Percentiles rank a stretch among this genome's conserved stretches.
These are phyloP conservation scores for Spea hammondii DNA, from an alignment of 2,797 vertebrate genomes.

Conservation along the genomic window DNA sequence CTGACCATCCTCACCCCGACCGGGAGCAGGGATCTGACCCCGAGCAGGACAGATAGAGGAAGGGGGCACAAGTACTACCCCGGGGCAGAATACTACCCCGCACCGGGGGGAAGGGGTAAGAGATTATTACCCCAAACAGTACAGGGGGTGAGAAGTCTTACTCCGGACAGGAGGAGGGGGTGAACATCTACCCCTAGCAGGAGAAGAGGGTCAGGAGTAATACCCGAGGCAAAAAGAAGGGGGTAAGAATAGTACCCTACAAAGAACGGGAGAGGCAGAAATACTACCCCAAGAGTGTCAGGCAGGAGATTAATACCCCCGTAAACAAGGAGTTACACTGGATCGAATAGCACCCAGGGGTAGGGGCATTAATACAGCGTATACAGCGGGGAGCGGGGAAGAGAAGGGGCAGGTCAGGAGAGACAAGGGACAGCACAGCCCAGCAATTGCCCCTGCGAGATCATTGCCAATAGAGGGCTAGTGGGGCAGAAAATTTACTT, in stretches of 20 bases:
- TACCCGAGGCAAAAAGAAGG: neutral
- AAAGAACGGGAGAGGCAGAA: neutral
- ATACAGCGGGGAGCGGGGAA: neutral
- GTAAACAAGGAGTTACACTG: too few species aligned
- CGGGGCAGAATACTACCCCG: neutral
- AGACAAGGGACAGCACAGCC: neutral
- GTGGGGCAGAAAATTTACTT: neutral
- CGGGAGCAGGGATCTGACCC: neutral
- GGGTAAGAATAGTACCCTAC: neutral
- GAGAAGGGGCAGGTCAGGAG: neutral
- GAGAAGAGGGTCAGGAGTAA: constrained; percentile 4
- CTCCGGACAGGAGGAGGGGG: neutral
- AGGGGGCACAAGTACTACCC: neutral
- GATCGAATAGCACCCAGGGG: neutral
- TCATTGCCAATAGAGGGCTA: neutral
- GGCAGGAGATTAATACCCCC: neutral
- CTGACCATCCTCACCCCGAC: neutral
- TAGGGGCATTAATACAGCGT: neutral
- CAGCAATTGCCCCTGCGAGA: neutral
- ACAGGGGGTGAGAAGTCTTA: too few species aligned
- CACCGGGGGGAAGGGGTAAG: neutral
- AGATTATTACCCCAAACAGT: neutral
- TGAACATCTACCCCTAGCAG: neutral
- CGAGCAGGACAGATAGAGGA: neutral
- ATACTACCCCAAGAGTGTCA: neutral